Percentiles rank a stretch among this genome's conserved stretches.
phyloP scores from a whole-genome alignment of 2,888 invertebrate genomes.

The Cinara cedri region DNA sequence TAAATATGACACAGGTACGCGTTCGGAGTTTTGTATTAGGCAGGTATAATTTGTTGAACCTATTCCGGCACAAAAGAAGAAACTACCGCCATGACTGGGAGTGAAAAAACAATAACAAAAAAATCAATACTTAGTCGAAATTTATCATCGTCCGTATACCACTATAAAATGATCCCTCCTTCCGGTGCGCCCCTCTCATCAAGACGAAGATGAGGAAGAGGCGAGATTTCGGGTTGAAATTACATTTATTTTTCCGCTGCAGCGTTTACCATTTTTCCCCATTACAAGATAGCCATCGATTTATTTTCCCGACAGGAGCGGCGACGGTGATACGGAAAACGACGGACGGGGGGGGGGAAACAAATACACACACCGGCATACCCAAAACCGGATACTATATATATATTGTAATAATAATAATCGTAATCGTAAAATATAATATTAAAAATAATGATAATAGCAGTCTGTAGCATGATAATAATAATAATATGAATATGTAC shows the following conservation, averaged over 20 bases:
- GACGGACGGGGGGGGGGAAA: background rate
- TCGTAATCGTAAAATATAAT: slow-evolving; percentile 56
- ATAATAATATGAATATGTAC: no score
- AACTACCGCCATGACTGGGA: background rate
- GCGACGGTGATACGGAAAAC: background rate
- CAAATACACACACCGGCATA: slow-evolving; percentile 23
- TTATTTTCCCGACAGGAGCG: slow-evolving; percentile 52
- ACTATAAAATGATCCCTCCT: slow-evolving; percentile 45
- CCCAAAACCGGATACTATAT: slow-evolving; percentile 46
- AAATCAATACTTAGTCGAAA: slow-evolving; percentile 42
- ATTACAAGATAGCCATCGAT: slow-evolving; percentile 55
- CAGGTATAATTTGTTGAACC: background rate
- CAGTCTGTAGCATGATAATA: no score
- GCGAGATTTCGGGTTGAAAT: slow-evolving; percentile 29
- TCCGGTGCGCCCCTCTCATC: background rate
- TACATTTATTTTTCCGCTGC: slow-evolving; percentile 53
- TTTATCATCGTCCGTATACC: slow-evolving; percentile 47
- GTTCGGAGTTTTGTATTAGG: no score
- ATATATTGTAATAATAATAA: slow-evolving; percentile 49
- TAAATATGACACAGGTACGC: no score
- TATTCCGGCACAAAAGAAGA: background rate
- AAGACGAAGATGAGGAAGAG: no score
- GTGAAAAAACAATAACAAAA: slow-evolving; percentile 36
- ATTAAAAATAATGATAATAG: slow-evolving; percentile 54
- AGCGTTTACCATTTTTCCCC: slow-evolving; percentile 53